These are phyloP conservation scores for Psococerastis gibbosa DNA, from an alignment of 2,888 invertebrate species.

Conservation along the genomic window DNA sequence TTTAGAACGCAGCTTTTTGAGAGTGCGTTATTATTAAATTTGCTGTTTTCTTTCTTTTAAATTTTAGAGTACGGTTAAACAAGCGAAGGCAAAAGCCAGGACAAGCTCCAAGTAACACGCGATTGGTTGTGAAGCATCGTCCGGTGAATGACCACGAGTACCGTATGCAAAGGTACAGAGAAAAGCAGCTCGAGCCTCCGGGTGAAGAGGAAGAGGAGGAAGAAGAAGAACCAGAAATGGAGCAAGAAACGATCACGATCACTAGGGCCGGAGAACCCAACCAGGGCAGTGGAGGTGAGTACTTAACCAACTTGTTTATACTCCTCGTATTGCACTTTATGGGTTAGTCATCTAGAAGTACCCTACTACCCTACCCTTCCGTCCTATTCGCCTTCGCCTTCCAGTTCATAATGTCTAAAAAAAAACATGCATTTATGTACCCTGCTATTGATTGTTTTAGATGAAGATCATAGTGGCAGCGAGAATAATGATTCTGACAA, in stretches of 20 bases:
- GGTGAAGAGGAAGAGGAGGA: conserved; percentile 46
- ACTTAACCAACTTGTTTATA: no score
- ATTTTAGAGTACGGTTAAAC: conserved; percentile 63
- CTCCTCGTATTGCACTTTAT: no score
- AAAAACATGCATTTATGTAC: no score
- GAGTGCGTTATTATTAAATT: no score
- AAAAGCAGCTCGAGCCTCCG: conserved; percentile 74
- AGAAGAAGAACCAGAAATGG: conserved; percentile 25
- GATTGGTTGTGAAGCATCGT: conserved; percentile 77
- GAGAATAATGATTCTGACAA: conserved; percentile 16
- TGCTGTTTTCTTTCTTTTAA: conserved; percentile 7
- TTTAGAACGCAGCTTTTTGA: no score
- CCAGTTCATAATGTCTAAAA: no score
- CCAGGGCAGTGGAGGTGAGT: conserved; percentile 12
- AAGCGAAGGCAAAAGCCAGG: conserved; percentile 71
- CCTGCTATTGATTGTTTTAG: conserved; percentile 1
- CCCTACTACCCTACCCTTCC: no score
- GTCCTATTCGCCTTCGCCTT: no score
- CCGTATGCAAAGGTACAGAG: conserved; percentile 66
- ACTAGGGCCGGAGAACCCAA: conserved; percentile 11
- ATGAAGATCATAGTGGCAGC: conserved; percentile 10
- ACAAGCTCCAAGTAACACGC: conserved; percentile 47
- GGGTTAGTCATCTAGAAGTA: no score
- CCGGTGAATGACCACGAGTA: conserved; percentile 70
- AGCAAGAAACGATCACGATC: conserved; percentile 17